Evolutionary conservation across 2,113 vertebrate genomes (phyloP).

Genomic region (Tretioscincus oriximinensis): DNA sequence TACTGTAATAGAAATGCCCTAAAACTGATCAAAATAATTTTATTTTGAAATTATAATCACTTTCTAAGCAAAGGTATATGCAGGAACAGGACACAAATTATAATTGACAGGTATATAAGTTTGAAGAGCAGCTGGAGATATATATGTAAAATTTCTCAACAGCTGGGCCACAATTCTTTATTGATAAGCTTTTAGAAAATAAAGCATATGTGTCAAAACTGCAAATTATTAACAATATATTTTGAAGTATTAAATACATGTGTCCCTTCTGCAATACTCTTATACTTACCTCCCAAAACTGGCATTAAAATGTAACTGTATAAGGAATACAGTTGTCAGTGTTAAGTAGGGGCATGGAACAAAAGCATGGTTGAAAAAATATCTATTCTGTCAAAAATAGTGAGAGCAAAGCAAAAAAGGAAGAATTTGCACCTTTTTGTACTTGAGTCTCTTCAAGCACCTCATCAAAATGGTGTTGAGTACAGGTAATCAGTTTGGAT

Average conservation of each 20-base stretch:
- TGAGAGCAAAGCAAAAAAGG: constrained; percentile 1
- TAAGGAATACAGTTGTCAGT: constrained; percentile 20
- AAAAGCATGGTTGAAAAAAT: not conserved
- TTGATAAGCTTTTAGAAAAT: constrained; percentile 42
- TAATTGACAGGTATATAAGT: constrained; percentile 10
- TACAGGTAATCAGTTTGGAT: not conserved
- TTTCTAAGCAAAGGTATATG: constrained; percentile 9
- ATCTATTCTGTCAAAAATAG: constrained; percentile 2
- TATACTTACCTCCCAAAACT: constrained; percentile 57
- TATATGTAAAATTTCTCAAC: constrained; percentile 39
- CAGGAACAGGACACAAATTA: constrained; percentile 11
- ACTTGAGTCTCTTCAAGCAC: not conserved
- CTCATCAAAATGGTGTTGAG: not conserved
- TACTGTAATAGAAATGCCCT: constrained; percentile 28
- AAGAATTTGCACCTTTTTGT: not conserved
- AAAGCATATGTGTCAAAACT: constrained; percentile 30
- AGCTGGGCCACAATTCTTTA: constrained; percentile 43
- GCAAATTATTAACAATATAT: constrained; percentile 41
- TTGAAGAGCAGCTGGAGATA: constrained; percentile 29
- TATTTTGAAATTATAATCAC: constrained; percentile 3
- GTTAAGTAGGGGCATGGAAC: not conserved
- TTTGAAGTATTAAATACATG: constrained; percentile 34
- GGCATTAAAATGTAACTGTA: constrained; percentile 43
- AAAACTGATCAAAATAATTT: constrained; percentile 1
- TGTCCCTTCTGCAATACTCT: constrained; percentile 35